A percentile compares a stretch with the other conserved stretches of the same genome.
phyloP scores from a whole-genome alignment of 2,888 invertebrate species.

The Drosophila peninsularis region DNA sequence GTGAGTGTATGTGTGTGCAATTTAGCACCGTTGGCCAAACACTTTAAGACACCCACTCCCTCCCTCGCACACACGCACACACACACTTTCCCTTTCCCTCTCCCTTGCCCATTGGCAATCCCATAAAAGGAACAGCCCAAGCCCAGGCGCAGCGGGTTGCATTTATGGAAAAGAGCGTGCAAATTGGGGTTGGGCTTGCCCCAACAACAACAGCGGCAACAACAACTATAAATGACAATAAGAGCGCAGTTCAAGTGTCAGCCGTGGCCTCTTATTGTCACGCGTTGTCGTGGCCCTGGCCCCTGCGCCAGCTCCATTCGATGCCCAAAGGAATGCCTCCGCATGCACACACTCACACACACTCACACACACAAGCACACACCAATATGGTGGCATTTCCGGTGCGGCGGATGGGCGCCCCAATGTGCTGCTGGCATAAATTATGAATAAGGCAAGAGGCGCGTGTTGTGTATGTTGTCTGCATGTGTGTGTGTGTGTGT shows the following conservation, averaged over 20 bases:
- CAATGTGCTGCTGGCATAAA: conserved; percentile 79
- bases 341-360: conserved; percentile 26
- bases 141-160: conserved; percentile 58
- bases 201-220: conserved; percentile 30
- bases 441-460: conserved; percentile 76
- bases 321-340: conserved; percentile 73
- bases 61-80: not conserved
- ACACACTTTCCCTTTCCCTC: not conserved
- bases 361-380: conserved; percentile 39
- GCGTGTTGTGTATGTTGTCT: conserved; percentile 46
- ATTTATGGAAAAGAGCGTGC: conserved; percentile 75
- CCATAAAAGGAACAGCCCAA: conserved; percentile 32
- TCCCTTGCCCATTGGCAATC: conserved; percentile 40
- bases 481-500: conserved; percentile 12
- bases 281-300: conserved; percentile 61
- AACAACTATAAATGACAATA: conserved; percentile 77
- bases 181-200: conserved; percentile 70
- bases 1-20: conserved; percentile 68
- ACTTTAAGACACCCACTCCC: conserved; percentile 55
- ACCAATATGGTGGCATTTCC: conserved; percentile 77
- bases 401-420: conserved; percentile 61
- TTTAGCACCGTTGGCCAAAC: conserved; percentile 75
- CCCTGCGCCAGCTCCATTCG: conserved; percentile 36
- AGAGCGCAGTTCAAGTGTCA: conserved; percentile 79
- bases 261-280: conserved; percentile 79